Conservation (phyloP, 2,797 vertebrate species). For the Amblyraja radiata region DNA sequence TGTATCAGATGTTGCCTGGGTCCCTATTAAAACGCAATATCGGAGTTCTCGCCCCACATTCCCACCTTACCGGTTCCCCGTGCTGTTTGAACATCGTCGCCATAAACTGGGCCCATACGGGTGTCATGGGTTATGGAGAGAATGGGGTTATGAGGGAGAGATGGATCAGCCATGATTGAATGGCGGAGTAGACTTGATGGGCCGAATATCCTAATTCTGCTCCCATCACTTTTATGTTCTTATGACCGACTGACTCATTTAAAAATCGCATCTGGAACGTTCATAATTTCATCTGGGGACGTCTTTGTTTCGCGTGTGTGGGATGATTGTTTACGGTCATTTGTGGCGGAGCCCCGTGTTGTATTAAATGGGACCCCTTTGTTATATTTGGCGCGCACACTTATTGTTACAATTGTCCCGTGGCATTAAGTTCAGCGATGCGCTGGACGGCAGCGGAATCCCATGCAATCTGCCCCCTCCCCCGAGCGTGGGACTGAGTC, state of each 20-base stretch:
- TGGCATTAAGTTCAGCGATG: background rate
- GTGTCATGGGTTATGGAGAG: too few species aligned
- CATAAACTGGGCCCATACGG: background rate
- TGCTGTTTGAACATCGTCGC: background rate
- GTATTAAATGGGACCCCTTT: slow-evolving; percentile 15
- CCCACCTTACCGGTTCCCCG: background rate
- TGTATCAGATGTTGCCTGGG: background rate
- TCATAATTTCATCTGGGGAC: background rate
- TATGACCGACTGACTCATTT: too few species aligned
- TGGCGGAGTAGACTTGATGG: too few species aligned
- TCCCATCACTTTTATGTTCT: too few species aligned
- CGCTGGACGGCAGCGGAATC: background rate
- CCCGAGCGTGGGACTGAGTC: background rate
- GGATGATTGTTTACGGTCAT: background rate
- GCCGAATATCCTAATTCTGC: too few species aligned
- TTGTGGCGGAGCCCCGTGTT: background rate
- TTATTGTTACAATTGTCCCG: background rate
- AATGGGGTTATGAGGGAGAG: too few species aligned
- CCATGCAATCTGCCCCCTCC: background rate
- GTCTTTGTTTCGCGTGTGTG: background rate
- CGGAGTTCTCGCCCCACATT: background rate
- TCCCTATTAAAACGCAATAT: background rate
- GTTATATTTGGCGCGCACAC: slow-evolving; percentile 29
- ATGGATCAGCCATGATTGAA: too few species aligned
- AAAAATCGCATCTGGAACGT: too few species aligned